A percentile compares a stretch with the other conserved stretches of the same genome.
Evolutionary conservation across 2,888 invertebrate genomes (phyloP).

Genomic region (Melieria crassipennis): DNA sequence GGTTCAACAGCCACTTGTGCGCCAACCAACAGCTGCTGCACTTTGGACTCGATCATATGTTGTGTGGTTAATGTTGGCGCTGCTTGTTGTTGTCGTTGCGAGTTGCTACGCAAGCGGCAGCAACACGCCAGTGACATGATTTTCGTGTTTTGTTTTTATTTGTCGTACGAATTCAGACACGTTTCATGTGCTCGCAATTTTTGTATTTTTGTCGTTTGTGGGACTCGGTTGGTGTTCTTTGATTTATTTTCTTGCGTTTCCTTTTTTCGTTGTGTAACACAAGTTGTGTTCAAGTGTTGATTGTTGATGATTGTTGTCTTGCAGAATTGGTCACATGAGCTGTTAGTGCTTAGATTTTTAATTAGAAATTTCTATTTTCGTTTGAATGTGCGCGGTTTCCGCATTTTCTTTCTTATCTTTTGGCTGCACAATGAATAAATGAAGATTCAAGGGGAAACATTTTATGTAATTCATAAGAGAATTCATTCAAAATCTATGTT

Average conservation of each 20-base stretch:
- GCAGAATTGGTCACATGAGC: too few species aligned
- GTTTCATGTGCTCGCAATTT: neutral
- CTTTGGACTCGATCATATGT: conserved; percentile 42
- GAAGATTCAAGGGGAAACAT: too few species aligned
- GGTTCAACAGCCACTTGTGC: too few species aligned
- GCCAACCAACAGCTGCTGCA: conserved; percentile 20
- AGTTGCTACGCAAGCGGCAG: neutral
- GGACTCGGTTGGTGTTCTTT: neutral
- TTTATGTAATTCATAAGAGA: too few species aligned
- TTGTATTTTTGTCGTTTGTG: neutral
- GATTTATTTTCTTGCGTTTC: neutral
- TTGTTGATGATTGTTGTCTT: too few species aligned
- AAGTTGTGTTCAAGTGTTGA: too few species aligned
- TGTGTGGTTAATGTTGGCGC: conserved; percentile 25
- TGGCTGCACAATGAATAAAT: too few species aligned
- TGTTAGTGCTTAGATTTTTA: too few species aligned
- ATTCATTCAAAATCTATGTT: too few species aligned
- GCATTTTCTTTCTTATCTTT: too few species aligned
- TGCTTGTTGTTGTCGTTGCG: conserved; percentile 6
- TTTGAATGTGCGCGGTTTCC: too few species aligned
- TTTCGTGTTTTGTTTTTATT: neutral
- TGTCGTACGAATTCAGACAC: neutral
- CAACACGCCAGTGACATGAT: neutral
- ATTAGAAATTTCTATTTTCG: too few species aligned
- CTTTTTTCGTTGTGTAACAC: neutral